Evolutionary conservation across 2,888 invertebrate genomes (phyloP).

Genomic region (Drosophila merina): DNA sequence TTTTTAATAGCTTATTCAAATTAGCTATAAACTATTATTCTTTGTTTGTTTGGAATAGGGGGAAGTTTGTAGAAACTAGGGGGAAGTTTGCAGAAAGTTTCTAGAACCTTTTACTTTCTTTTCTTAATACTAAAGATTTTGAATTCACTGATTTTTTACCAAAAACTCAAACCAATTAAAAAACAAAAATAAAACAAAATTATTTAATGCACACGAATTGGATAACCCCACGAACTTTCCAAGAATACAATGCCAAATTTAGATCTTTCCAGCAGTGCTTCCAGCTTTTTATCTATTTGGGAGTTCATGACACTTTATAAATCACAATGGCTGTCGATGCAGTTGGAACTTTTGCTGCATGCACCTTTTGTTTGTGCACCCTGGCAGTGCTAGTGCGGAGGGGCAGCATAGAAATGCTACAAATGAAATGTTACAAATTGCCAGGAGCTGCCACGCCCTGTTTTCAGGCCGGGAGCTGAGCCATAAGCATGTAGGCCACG

Average conservation of each 20-base stretch:
- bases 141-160: too few species aligned
- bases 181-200: not conserved
- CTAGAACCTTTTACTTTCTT: too few species aligned
- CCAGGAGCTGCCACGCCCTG: constrained; percentile 44
- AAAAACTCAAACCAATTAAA: not conserved
- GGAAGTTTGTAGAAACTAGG: too few species aligned
- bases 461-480: constrained; percentile 1
- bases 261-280: not conserved
- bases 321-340: constrained; percentile 34
- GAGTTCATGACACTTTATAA: constrained; percentile 15
- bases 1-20: not conserved
- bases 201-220: not conserved
- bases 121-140: too few species aligned
- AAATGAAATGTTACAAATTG: constrained; percentile 46
- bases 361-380: constrained; percentile 33
- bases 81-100: too few species aligned
- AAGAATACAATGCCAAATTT: not conserved
- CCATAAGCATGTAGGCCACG: constrained; percentile 40
- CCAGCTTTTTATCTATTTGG: constrained; percentile 14
- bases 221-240: not conserved
- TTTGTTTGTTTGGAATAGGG: too few species aligned
- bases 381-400: not conserved
- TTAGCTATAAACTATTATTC: too few species aligned
- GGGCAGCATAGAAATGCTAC: constrained; percentile 13
- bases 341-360: constrained; percentile 30